A percentile compares a stretch with the other conserved stretches of the same genome.
Conservation (phyloP, 2,113 vertebrate species). For the Meleagris gallopavo region DNA sequence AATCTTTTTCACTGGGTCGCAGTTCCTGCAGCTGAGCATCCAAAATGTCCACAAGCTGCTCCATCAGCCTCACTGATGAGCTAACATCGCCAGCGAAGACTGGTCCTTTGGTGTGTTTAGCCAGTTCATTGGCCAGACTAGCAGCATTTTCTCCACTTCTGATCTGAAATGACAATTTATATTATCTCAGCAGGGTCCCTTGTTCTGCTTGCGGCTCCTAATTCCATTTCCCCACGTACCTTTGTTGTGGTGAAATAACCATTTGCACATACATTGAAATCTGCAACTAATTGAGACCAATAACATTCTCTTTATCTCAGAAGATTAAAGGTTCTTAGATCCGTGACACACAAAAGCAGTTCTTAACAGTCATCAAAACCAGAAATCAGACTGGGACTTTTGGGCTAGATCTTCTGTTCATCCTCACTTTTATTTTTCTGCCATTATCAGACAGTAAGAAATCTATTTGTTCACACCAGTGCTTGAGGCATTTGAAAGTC, state of each 20-base stretch:
- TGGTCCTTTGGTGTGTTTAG: conserved; percentile 93
- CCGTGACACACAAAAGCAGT: conserved; percentile 65
- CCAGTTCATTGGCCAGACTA: conserved; percentile 96
- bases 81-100: conserved; percentile 96
- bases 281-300: conserved; percentile 81
- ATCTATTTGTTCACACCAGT: conserved; percentile 60
- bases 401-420: conserved; percentile 43
- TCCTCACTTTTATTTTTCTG: conserved; percentile 48
- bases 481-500: conserved; percentile 71
- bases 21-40: conserved; percentile 97
- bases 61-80: conserved; percentile 96
- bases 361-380: conserved; percentile 65
- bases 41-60: conserved; percentile 97
- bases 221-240: conserved; percentile 47
- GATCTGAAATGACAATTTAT: conserved; percentile 87
- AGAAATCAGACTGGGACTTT: conserved; percentile 57
- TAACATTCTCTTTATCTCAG: conserved; percentile 77
- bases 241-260: conserved; percentile 78
- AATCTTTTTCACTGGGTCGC: conserved; percentile 91
- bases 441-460: conserved; percentile 57
- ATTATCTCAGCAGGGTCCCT: conserved; percentile 76
- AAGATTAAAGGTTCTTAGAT: conserved; percentile 80
- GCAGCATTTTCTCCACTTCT: conserved; percentile 97
- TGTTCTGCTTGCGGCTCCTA: conserved; percentile 62
- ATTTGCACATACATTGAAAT: conserved; percentile 77